Evolutionary conservation across 2,888 invertebrate species (phyloP), one percentile per base, ranked within the genome.

Genomic region (Rhamphomyia laevipes): DNA sequence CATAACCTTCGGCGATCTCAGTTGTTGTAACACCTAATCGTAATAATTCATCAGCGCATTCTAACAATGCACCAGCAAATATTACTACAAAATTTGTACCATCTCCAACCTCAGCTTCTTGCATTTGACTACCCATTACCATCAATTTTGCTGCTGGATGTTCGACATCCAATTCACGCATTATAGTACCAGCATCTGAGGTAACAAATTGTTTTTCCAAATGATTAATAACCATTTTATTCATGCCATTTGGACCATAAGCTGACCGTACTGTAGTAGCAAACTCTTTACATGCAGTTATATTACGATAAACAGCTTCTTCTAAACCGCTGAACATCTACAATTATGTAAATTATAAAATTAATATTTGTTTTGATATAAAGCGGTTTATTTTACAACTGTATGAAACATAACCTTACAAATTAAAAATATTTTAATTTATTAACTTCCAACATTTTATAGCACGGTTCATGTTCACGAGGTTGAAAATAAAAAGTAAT

Each of bases 151-250:
- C 99, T 37, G 97, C 99, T 37, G 99, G 99, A 72, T 99, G 99
- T 68, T 97, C 94, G 23, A 99, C 86, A 74, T 96, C 94, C 41
- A 96, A 71, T 68, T 96, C 94, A 55, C 87, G 80, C 59, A 99
- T 87, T 54, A 99, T 97, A 1, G 99, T 99, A 1, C 94, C 97
- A 18, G 97, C 99, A 76, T 99, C 99, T 68, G 93, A 97, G 1
- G 99, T 99, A 4, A 99, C 91, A 74, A 97, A 99, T 59, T 97
- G 82, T 66, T 99, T 99, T 64, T 96, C 96, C 57, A 99, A 79
- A 67, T 99, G 96, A 73, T 99, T 99, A 51, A 99, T 97, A 18
- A 99, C 86, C 90, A 99, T 96, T 77, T 99, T 99, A 72, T 99
- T 99, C 90, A 88, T 88, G 58, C 97, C 99, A 74, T 94, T 94